Evolutionary conservation across 1,140 invertebrate species (phyloP), one percentile per base, ranked within the genome.

Genomic region (Tetranychus cinnabarinus): DNA sequence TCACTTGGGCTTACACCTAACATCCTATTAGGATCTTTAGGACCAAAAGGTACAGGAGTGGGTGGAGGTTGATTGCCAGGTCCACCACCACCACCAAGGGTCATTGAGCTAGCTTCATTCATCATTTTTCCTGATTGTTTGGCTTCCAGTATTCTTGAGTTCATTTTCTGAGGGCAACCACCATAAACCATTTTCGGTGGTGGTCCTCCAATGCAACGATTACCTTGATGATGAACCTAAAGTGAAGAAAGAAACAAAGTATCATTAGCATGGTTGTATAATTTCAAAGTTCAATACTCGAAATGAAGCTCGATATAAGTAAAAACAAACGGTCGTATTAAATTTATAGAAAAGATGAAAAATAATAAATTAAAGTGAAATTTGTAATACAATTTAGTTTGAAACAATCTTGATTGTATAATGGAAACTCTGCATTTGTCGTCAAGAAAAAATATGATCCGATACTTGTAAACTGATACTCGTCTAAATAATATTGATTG

Each of bases 1-100:
- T 91, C 88, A 69, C 86, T 89, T 55, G 89, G 86, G 64, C 87
- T 90, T 61, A 88, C 86, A 68, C 88, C 81, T 69, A 85, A 82
- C 66, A 89, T 76, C 72, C 87, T 88, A 77, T 85, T 87, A 72
- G 87, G 82, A 60, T 63, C 59, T 54, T 42, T 46, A n/a, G 37
- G 57, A n/a, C 42, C 57, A 33, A 46, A 58, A 31, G 37, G 39
- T 37, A 15, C 13, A 42, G 37, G 57, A 4, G 42, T 15, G 6
- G 42, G 33, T 34, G 37, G n/a, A 31, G 33, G 12, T 37, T 8
- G 10, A 36, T n/a, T 36, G 12, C 33, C 35, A 56, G 33, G 13
- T 56, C 34, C 36, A 4, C 50, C 50, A 52, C 50, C n/a, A 52
- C 5, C 31, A n/a, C 50, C 50, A 52, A n/a, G n/a, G n/a, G n/a